Percentiles rank a stretch among this genome's conserved stretches.
Evolutionary conservation across 2,888 invertebrate species (phyloP).

Genomic region (Drosophila borealis): DNA sequence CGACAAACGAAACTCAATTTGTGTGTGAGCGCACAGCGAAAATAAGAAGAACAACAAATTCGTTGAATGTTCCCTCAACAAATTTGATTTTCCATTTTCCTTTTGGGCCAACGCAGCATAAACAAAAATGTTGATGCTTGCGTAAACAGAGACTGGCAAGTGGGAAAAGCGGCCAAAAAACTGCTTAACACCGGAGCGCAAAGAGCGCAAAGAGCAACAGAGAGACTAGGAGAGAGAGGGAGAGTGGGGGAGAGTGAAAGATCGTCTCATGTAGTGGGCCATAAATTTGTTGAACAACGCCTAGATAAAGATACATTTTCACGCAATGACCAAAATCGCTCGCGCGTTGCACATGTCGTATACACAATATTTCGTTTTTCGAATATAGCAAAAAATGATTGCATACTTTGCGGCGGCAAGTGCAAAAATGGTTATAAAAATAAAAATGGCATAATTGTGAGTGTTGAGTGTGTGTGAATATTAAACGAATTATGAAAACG

Average conservation of each 20-base stretch:
- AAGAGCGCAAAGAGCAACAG: constrained; percentile 28
- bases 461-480: constrained; percentile 2
- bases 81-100: constrained; percentile 44
- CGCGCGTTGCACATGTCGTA: constrained; percentile 63
- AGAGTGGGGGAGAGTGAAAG: not conserved
- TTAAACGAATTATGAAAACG: constrained; percentile 28
- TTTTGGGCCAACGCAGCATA: constrained; percentile 52
- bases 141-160: constrained; percentile 69
- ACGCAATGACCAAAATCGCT: constrained; percentile 47
- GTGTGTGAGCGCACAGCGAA: constrained; percentile 58
- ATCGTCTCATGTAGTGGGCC: constrained; percentile 53
- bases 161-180: constrained; percentile 17
- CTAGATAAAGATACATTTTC: constrained; percentile 40
- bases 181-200: constrained; percentile 30
- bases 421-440: constrained; percentile 30
- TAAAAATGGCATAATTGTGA: constrained; percentile 26
- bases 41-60: constrained; percentile 63
- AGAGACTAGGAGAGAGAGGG: constrained; percentile 2
- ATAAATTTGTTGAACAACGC: constrained; percentile 48
- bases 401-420: constrained; percentile 74
- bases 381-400: constrained; percentile 7
- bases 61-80: constrained; percentile 62
- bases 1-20: constrained; percentile 62
- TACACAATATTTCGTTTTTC: constrained; percentile 59
- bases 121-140: constrained; percentile 71